Evolutionary conservation across 2,797 vertebrate species (phyloP), one percentile per base, ranked within the genome.

Genomic region (Anguilla pacifica): DNA sequence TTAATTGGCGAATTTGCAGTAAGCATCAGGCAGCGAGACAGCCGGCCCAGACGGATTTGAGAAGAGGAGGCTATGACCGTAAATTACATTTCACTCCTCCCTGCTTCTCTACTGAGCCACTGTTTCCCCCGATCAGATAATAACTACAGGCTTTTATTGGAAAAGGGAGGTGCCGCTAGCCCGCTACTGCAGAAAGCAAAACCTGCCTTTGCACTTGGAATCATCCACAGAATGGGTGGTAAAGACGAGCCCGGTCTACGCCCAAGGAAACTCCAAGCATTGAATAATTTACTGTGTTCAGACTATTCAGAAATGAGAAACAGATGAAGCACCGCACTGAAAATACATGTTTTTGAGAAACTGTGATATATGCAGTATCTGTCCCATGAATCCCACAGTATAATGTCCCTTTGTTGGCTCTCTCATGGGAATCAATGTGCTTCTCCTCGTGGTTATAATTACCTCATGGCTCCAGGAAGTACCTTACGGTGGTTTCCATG

Each of bases 401-500:
- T 81, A 43, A 22, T 25, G 43, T 13, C 22, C 39, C 35, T 31
- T 13, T 35, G 22, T 35, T 84, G 79, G 79, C 9, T 82, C 22
- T n/a, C 15, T 46, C 19, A 2, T 79, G 67, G n/a, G 10, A 28
- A 72, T 31, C 6, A 43, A 15, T 43, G 31, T 77, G 35, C 1
- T 49, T n/a, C 49, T 7, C 13, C 82, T 84, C 28, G 9, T 74
- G 13, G 46, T 84, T 9, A 51, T 25, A 2, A 49, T 88, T 84
- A 84, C 82, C 35, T 87, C 87, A 84, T 70, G 19, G 19, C 35
- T 74, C 49, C 46, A 19, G 49, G 61, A 72, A 88, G 46, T 53
- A 82, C 31, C 84, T 79, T 85, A 70, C 67, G 46, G 86, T 84
- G 77, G 85, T 85, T 89, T 85, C 82, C 81, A 79, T 85, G 64